Evolutionary conservation across 2,888 invertebrate genomes (phyloP), one percentile per base, ranked within the genome.

Genomic region (Zonitis immaculata): DNA sequence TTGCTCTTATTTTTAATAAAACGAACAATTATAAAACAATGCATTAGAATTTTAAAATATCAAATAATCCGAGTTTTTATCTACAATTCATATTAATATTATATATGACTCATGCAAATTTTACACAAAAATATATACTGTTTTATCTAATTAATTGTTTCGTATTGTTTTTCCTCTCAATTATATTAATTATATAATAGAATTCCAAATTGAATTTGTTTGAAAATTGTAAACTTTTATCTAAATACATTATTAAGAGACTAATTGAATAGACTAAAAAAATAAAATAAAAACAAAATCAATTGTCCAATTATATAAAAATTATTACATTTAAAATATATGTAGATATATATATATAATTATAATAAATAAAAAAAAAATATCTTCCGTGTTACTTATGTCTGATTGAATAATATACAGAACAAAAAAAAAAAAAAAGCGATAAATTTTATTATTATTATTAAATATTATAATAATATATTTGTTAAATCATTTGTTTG

Each of bases 291-390:
- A n/a, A n/a, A n/a, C n/a, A n/a, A n/a, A n/a, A n/a, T n/a, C n/a
- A n/a, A n/a, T 18, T 16, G 16, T 35, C 35, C 35, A 35, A 35
- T 16, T 35, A 35, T 35, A 35, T 35, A 35, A 35, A 32, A 35
- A 35, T 22, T 22, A 35, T 39, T 39, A 39, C 39, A 39, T 39
- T 35, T 2, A 39, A 39, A 39, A 39, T n/a, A n/a, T n/a, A n/a
- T n/a, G n/a, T n/a, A n/a, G n/a, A n/a, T n/a, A n/a, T n/a, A 20
- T 16, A 35, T 22, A 20, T 14, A 35, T 35, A 16, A 39, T 39
- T 18, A 39, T 39, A 39, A 39, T 39, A 39, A 39, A 39, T 39
- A 39, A 39, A 39, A 39, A 18, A n/a, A n/a, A n/a, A n/a, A n/a
- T n/a, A n/a, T n/a, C n/a, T 4, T 28, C n/a, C 20, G 20, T n/a